Evolutionary conservation across 2,113 vertebrate species (phyloP), one percentile per base, ranked within the genome.

Genomic region (Podarcis raffonei): DNA sequence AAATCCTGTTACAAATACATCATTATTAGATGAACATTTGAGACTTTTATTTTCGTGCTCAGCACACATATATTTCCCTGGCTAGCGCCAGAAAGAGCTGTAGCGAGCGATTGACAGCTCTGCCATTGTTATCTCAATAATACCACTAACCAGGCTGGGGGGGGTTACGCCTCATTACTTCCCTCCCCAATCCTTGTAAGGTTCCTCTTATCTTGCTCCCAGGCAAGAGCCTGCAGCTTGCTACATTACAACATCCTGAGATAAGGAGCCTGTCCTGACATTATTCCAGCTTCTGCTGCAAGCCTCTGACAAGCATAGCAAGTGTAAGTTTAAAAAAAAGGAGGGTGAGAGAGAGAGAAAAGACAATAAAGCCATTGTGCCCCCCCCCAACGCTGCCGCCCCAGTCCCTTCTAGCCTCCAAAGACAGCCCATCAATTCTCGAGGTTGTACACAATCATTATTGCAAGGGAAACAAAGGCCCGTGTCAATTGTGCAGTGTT

Each of bases 371-470:
- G 94, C 90, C 87, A 0, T 89, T 86, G 88, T 88, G 82, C 82
- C 89, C 90, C 35, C 35, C 42, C 85, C 90, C 39, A 6, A 48
- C n/a, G 0, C 15, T 89, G 87, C 74, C 22, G 2, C 30, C 89
- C 87, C 88, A 89, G 48, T 53, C 66, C 83, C 69, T 71, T 81
- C 90, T 89, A 71, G 90, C 94, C 84, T 94, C 95, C 94, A 93
- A 96, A 97, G 98, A 98, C 98, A 97, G 97, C 96, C 96, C 98
- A 99, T 99, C 98, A 98, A 98, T 99, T 98, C 97, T 96, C 96
- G 91, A 97, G 96, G 97, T 98, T 98, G 98, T 98, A 98, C 98
- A 98, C 98, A 97, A 96, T 98, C 97, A 97, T 98, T 98, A 98
- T 97, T 96, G 97, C 95, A 96, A 95, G 95, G 95, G 96, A 97